Conservation (phyloP, 2,113 vertebrate genomes). For the Neogobius melanostomus region DNA sequence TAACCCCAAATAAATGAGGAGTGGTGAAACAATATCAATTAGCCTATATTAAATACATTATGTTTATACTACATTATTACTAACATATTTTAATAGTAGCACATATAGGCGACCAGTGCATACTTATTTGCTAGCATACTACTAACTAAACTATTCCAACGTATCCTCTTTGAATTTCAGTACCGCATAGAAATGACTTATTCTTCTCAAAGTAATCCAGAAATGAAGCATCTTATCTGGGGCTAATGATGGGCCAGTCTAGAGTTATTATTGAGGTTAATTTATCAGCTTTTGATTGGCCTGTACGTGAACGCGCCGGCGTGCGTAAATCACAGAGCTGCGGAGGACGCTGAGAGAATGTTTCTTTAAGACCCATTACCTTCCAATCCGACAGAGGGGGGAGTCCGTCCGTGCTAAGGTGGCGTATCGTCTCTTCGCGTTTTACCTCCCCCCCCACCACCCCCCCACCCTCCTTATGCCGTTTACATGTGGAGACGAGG, state of each 20-base stretch:
- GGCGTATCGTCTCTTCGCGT: conserved; percentile 68
- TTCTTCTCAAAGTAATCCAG: not conserved
- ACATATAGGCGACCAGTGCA: too few relatives aligned
- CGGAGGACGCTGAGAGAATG: conserved; percentile 74
- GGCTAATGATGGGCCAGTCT: not conserved
- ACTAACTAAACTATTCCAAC: too few relatives aligned
- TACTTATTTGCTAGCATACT: too few relatives aligned
- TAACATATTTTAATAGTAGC: too few relatives aligned
- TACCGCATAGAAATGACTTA: not conserved
- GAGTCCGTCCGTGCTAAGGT: conserved; percentile 69
- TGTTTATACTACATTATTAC: too few relatives aligned
- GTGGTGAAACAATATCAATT: too few relatives aligned
- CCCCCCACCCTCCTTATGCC: conserved; percentile 31
- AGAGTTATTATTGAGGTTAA: conserved; percentile 35
- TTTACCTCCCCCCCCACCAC: conserved; percentile 8
- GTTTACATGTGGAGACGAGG: conserved; percentile 72
- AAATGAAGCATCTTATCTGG: not conserved
- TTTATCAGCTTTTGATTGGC: conserved; percentile 67
- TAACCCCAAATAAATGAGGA: too few relatives aligned
- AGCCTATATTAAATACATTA: too few relatives aligned
- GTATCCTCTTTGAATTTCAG: too few relatives aligned
- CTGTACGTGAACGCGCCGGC: conserved; percentile 36
- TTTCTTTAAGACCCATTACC: conserved; percentile 83
- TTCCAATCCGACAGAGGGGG: conserved; percentile 70
- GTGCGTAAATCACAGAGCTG: conserved; percentile 67